These are phyloP conservation scores for Eulimnadia texana DNA, from an alignment of 1,140 invertebrate genomes.

Conservation along the genomic window DNA sequence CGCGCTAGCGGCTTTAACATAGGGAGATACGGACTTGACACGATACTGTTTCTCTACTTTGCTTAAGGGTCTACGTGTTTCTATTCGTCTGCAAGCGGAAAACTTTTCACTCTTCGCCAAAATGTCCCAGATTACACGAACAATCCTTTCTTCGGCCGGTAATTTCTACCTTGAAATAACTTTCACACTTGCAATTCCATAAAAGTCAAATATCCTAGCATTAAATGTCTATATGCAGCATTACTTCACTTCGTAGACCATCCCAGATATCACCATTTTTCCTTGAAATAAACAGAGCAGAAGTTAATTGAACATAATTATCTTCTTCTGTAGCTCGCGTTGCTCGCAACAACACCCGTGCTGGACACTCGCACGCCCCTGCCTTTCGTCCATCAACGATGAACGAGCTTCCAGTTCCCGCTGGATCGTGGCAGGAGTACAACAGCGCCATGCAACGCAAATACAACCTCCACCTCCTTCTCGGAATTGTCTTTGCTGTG, in stretches of 20 bases:
- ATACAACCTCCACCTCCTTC: not conserved
- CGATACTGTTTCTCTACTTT: too few relatives aligned
- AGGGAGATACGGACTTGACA: too few relatives aligned
- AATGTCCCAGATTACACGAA: not conserved
- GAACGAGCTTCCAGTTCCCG: not conserved
- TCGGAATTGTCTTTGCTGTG: not conserved
- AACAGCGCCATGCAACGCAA: not conserved
- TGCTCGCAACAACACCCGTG: not conserved
- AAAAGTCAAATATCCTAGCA: too few relatives aligned
- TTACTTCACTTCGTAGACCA: too few relatives aligned
- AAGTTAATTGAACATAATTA: not conserved
- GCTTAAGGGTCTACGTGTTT: not conserved
- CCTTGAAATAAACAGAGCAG: too few relatives aligned
- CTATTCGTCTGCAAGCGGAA: too few relatives aligned
- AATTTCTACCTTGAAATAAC: not conserved
- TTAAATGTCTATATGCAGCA: too few relatives aligned
- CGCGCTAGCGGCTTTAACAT: too few relatives aligned
- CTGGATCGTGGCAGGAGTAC: not conserved
- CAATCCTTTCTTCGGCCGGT: not conserved
- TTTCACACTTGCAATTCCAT: not conserved
- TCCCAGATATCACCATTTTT: too few relatives aligned
- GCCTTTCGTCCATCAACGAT: not conserved
- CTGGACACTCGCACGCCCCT: not conserved
- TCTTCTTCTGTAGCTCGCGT: not conserved
- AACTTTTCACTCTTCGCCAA: not conserved